phyloP scores from a whole-genome alignment of 2,888 invertebrate genomes.

The Suillia variegata region DNA sequence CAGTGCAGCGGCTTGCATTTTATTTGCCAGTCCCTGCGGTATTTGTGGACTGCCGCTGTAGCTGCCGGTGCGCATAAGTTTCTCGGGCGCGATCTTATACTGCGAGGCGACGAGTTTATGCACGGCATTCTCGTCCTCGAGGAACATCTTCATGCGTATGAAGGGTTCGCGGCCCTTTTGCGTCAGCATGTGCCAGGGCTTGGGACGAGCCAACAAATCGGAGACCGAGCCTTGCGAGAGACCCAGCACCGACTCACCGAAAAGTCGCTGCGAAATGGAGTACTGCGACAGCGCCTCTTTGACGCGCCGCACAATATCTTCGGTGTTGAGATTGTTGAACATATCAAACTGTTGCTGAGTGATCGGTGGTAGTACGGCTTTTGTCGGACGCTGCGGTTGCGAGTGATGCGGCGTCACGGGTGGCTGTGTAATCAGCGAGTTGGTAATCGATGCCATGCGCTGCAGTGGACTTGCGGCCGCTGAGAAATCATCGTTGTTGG shows the following conservation, averaged over 20 bases:
- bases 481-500: slow-evolving; percentile 80
- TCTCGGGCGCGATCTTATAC: slow-evolving; percentile 97
- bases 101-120: slow-evolving; percentile 95
- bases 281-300: slow-evolving; percentile 94
- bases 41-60: slow-evolving; percentile 83
- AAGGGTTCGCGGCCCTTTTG: slow-evolving; percentile 96
- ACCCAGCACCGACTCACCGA: slow-evolving; percentile 97
- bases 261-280: slow-evolving; percentile 95
- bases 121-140: slow-evolving; percentile 94
- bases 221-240: slow-evolving; percentile 97
- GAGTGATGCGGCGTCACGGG: slow-evolving; percentile 84
- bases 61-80: slow-evolving; percentile 93
- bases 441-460: slow-evolving; percentile 97
- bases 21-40: slow-evolving; percentile 71
- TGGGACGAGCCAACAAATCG: slow-evolving; percentile 94
- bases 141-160: slow-evolving; percentile 97
- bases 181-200: slow-evolving; percentile 99
- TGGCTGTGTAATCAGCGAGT: slow-evolving; percentile 91
- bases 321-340: slow-evolving; percentile 96
- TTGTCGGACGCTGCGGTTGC: slow-evolving; percentile 85
- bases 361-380: slow-evolving; percentile 96
- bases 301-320: slow-evolving; percentile 96
- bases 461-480: slow-evolving; percentile 93
- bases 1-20: slow-evolving; percentile 71
- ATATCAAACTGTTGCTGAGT: slow-evolving; percentile 99